Percentiles rank a stretch among this genome's conserved stretches.
Conservation (phyloP, 2,113 vertebrate genomes). For the Clarias macrocephalus region DNA sequence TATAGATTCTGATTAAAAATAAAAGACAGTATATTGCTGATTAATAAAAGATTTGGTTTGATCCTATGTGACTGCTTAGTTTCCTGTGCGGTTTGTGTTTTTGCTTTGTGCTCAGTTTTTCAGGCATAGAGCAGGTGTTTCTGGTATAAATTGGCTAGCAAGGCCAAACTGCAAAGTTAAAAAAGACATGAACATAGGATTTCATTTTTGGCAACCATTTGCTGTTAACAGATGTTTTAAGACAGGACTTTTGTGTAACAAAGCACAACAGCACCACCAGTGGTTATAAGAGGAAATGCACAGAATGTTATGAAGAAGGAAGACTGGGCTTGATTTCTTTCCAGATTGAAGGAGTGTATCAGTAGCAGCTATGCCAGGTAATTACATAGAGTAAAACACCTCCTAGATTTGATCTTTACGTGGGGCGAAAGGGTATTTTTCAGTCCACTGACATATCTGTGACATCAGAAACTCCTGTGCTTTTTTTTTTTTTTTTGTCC, state of each 20-base stretch:
- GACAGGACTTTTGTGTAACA: background rate
- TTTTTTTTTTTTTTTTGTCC: background rate
- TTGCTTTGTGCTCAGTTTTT: background rate
- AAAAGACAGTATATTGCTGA: background rate
- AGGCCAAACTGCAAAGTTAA: background rate
- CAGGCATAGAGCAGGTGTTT: background rate
- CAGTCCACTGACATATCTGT: background rate
- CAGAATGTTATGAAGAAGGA: background rate
- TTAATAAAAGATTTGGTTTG: background rate
- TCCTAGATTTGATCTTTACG: background rate
- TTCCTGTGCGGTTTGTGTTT: background rate
- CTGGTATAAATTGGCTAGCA: background rate
- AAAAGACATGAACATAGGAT: background rate
- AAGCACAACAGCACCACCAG: constrained; percentile 7
- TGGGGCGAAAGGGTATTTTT: background rate
- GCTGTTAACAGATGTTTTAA: background rate
- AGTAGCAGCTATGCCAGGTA: background rate
- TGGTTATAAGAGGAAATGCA: background rate
- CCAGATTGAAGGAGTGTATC: background rate
- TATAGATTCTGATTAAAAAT: no score
- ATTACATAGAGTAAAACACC: background rate
- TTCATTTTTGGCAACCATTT: background rate
- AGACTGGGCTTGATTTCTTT: background rate
- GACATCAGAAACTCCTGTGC: background rate
- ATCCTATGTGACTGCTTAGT: background rate